These are phyloP conservation scores for Ariopsis seemanni DNA, from an alignment of 2,113 vertebrate species.

Conservation along the genomic window DNA sequence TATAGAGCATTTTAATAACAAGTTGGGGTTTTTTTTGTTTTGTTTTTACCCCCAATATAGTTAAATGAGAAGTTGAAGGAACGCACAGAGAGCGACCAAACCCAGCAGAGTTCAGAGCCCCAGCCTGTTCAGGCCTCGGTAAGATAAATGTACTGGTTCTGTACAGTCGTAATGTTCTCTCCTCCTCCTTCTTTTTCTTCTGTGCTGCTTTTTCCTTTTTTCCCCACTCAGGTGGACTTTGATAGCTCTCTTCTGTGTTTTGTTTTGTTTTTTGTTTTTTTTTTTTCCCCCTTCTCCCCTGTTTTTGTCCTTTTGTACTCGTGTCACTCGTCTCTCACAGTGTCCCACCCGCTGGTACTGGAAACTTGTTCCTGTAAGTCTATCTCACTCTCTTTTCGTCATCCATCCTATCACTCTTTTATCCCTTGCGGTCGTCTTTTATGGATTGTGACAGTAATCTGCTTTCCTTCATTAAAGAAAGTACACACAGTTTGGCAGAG, in stretches of 20 bases:
- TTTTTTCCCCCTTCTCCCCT: constrained; percentile 12
- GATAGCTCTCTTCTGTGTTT: constrained; percentile 18
- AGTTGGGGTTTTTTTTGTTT: background rate
- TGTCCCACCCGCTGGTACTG: constrained; percentile 81
- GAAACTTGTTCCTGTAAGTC: constrained; percentile 84
- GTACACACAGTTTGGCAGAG: background rate
- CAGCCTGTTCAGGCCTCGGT: constrained; percentile 78
- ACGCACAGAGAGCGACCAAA: constrained; percentile 68
- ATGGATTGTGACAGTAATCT: background rate
- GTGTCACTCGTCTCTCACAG: constrained; percentile 63
- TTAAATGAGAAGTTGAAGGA: constrained; percentile 80
- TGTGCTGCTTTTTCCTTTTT: constrained; percentile 40
- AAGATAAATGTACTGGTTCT: constrained; percentile 55
- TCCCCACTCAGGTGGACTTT: constrained; percentile 18
- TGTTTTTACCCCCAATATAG: constrained; percentile 58
- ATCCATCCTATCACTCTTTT: constrained; percentile 62
- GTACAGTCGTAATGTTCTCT: background rate
- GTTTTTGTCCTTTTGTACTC: constrained; percentile 48
- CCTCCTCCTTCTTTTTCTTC: constrained; percentile 31
- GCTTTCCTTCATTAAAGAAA: background rate
- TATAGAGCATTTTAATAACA: background rate
- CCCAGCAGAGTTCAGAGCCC: constrained; percentile 65
- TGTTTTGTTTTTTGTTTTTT: background rate
- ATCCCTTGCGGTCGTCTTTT: constrained; percentile 56
- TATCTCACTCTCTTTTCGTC: constrained; percentile 54